Base-by-base conservation (phyloP, 2,797 vertebrate species). In the Myotis vivesi region DNA sequence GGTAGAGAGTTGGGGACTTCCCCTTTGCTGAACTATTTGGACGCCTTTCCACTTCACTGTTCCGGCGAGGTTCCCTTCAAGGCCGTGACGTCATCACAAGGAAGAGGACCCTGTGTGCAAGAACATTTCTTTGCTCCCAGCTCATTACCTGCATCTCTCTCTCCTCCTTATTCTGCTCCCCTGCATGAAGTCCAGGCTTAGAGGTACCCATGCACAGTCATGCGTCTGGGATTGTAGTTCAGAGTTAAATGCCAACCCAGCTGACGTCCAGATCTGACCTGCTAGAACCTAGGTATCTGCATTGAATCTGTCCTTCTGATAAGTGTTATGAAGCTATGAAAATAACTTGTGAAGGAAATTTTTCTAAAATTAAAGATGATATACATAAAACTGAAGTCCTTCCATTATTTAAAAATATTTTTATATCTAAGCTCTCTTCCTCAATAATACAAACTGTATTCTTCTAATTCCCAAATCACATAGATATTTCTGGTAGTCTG, bases 311-410 rank as follows among this genome's bases (percentile, higher is more conserved):
- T 53, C 25, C 66, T 93, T 94, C 44, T 68, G 59, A 82, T 91
- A 83, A 89, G 36, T 89, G 82, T 75, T n/a, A 23, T 57, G 49
- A 81, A 73, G 23, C 49, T 81, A 17, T 87, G 68, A 66, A 89
- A 84, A 73, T 87, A 71, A 73, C 55, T 38, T 68, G 8, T 76
- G 55, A 82, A 90, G 22, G 6, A 8, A 15, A 20, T 20, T 69
- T 93, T 91, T 73, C 55, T 72, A 68, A 85, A 82, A 75, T 89
- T 87, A 89, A 95, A 95, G 59, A 80, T 33, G 30, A 38, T 83
- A 2, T 87, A 59, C 55, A 71, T 23, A 59, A 94, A 96, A 72
- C 59, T 28, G 53, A 95, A 41, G 16, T 19, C 36, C 38, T 82
- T 66, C 23, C 44, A 15, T 89, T 87, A 38, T 79, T 90, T 20